Percentiles rank a stretch among this genome's conserved stretches.
Conservation (phyloP, 2,888 invertebrate genomes). For the Pollenia angustigena region DNA sequence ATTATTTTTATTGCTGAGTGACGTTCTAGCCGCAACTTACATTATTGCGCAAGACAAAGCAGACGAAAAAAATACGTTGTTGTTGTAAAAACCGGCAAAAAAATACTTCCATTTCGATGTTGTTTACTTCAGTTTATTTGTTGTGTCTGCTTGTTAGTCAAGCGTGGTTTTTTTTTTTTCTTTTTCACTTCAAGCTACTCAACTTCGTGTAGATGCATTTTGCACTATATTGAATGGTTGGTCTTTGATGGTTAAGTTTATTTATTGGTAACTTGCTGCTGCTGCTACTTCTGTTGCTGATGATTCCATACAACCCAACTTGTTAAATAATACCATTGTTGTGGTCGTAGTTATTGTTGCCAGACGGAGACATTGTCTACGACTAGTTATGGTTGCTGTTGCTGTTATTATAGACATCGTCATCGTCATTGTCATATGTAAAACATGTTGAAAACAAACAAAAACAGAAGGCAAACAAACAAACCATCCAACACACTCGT, state of each 20-base stretch:
- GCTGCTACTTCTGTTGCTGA: constrained; percentile 17
- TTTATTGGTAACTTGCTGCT: constrained; percentile 18
- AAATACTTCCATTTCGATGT: not conserved
- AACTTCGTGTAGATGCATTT: not conserved
- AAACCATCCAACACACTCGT: constrained; percentile 29
- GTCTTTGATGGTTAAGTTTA: not conserved
- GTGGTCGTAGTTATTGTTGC: constrained; percentile 47
- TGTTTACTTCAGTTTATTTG: not conserved
- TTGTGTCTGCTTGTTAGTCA: constrained; percentile 52
- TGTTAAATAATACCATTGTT: constrained; percentile 55
- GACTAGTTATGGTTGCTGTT: constrained; percentile 15
- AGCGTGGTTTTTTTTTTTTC: constrained; percentile 33
- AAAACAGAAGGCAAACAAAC: constrained; percentile 23
- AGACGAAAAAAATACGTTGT: not conserved
- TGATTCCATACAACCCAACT: constrained; percentile 34
- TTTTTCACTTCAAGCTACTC: constrained; percentile 10
- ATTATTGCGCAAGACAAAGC: not conserved
- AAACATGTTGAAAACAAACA: constrained; percentile 62
- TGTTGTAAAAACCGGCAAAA: constrained; percentile 1
- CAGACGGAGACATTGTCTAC: constrained; percentile 55
- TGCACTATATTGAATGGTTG: not conserved
- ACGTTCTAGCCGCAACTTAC: constrained; percentile 4
- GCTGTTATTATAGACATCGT: not conserved
- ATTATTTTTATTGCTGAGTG: not conserved
- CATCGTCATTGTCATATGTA: constrained; percentile 38